Base-by-base conservation (phyloP, 2,113 vertebrate genomes). In the Caloenas nicobarica region DNA sequence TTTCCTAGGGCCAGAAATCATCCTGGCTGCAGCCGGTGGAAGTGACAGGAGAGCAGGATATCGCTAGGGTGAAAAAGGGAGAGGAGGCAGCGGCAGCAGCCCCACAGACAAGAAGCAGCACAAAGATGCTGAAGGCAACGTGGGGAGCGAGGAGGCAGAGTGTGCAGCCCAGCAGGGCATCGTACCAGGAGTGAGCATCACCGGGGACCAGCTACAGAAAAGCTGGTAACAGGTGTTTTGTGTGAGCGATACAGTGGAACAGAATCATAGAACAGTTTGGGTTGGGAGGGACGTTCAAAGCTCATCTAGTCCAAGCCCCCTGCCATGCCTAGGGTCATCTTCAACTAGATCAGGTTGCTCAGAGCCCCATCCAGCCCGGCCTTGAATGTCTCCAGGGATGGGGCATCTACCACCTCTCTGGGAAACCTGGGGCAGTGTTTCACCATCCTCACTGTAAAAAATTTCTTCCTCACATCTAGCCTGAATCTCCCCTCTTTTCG, bases 171-270 rank as follows among this genome's bases (percentile, higher is more conserved):
- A 24, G 50, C 33, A 18, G 8, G 29, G 23, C 83, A 62, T 34
- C 25, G 12, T 0, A 3, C 0, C 4, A 70, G 71, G 28, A 70
- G 36, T 1, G 11, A 70, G 46, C 42, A 40, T 31, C 17, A 7
- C 16, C 0, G 3, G 16, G 48, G 1, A 1, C 16, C 68, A 51
- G 48, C 34, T 23, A 40, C 48, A 51, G 61, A 69, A 80, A n/a
- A 36, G 28, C 33, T n/a, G 56, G 33, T 48, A 38, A 51, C 1
- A 2, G 7, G 16, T 26, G 13, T 34, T 69, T 36, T 62, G 36
- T n/a, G 69, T 28, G 29, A 24, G 34, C 17, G 42, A 44, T 44
- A 44, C 1, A 1, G 42, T 0, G 0, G 54, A 21, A n/a, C 11
- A 42, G 38, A 56, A 68, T 17, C 42, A 16, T 44, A 44, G 42